These are phyloP conservation scores for Drosophila infuscata DNA, from an alignment of 2,888 invertebrate genomes.

Conservation along the genomic window DNA sequence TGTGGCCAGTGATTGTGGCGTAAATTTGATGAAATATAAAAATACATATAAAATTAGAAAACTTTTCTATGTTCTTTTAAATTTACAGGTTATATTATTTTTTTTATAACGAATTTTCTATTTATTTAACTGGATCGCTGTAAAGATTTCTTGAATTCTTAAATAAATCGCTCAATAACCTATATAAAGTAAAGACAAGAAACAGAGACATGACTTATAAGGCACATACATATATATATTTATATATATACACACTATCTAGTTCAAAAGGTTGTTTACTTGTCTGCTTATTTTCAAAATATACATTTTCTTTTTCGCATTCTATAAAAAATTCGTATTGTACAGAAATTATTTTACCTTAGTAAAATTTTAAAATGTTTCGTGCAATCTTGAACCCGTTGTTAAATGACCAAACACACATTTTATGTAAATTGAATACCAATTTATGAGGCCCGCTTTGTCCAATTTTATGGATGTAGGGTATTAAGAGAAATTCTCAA, in stretches of 20 bases:
- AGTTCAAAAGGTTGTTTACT: background rate
- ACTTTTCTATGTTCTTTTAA: background rate
- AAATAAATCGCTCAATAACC: background rate
- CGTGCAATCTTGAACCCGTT: background rate
- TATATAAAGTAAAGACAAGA: background rate
- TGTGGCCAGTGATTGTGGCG: background rate
- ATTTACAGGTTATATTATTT: background rate
- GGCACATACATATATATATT: background rate
- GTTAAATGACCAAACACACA: background rate
- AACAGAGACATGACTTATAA: too few species aligned
- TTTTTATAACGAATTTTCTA: background rate
- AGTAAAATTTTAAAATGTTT: background rate
- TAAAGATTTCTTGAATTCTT: background rate
- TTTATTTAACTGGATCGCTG: background rate
- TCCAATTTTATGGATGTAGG: background rate
- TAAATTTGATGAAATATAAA: background rate
- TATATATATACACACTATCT: background rate
- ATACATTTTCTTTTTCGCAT: background rate
- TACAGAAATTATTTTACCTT: background rate
- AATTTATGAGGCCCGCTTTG: conserved; percentile 5
- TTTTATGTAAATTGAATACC: background rate
- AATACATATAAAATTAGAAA: background rate
- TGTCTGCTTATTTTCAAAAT: background rate
- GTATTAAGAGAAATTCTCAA: conserved; percentile 21
- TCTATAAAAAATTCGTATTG: background rate